Conservation (phyloP, 2,113 vertebrate species). For the Ammospiza nelsoni region DNA sequence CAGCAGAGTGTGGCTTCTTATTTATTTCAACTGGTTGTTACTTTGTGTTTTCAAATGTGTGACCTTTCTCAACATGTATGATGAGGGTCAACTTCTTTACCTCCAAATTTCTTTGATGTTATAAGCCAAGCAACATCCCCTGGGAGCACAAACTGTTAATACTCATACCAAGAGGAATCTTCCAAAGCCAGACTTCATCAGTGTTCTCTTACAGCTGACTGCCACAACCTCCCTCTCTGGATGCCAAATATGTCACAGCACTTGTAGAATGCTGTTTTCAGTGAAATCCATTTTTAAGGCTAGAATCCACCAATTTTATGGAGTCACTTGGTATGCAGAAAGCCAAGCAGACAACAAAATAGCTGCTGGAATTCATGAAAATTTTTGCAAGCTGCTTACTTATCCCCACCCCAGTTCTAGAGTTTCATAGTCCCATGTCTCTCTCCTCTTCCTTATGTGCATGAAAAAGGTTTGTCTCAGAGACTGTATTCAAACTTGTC, state of each 20-base stretch:
- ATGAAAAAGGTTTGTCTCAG: background rate
- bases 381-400: background rate
- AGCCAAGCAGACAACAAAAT: background rate
- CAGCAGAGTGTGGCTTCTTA: background rate
- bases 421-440: background rate
- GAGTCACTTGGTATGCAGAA: background rate
- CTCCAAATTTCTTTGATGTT: background rate
- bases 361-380: background rate
- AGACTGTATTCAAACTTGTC: background rate
- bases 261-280: background rate
- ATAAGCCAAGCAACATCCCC: background rate
- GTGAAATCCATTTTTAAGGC: background rate
- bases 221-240: background rate
- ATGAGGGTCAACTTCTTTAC: background rate
- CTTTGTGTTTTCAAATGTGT: background rate
- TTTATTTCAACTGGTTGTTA: background rate
- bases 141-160: background rate
- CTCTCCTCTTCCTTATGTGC: background rate
- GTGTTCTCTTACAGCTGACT: background rate
- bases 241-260: constrained; percentile 1
- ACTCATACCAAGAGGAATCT: background rate
- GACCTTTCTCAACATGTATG: background rate
- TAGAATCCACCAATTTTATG: background rate
- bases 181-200: background rate
- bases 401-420: background rate